Conservation (phyloP, 2,888 invertebrate species). For the Galeruca laticollis region DNA sequence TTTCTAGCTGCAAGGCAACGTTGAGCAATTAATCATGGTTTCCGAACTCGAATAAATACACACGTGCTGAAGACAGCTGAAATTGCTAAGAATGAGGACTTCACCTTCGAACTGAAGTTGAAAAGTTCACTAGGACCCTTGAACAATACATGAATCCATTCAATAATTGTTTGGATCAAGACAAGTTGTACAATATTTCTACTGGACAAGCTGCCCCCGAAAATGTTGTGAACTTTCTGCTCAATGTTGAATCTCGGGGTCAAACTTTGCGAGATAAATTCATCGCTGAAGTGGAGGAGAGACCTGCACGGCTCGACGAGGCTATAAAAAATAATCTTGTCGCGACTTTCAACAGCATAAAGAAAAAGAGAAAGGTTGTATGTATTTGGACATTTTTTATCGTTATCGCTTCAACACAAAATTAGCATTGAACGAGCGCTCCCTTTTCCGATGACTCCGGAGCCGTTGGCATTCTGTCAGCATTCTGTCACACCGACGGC, state of each 20-base stretch:
- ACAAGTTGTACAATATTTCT: not conserved
- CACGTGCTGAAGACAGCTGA: slow-evolving; percentile 2
- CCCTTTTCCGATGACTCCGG: not conserved
- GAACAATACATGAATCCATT: not conserved
- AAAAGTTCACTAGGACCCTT: not conserved
- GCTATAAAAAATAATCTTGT: too few species aligned
- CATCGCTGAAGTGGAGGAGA: not conserved
- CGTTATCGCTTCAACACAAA: not conserved
- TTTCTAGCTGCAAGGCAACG: slow-evolving; percentile 24
- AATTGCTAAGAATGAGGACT: not conserved
- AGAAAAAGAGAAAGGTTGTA: too few species aligned
- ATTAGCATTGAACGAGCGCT: not conserved
- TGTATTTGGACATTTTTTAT: not conserved
- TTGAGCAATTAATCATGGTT: slow-evolving; percentile 18
- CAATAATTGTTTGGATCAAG: not conserved
- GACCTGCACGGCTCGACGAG: not conserved
- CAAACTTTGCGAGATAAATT: not conserved
- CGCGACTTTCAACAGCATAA: too few species aligned
- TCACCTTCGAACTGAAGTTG: not conserved
- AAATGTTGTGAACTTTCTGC: not conserved
- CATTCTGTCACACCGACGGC: not conserved
- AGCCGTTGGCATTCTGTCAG: too few species aligned
- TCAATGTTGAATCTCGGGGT: not conserved
- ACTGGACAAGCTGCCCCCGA: not conserved
- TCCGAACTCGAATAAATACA: slow-evolving; percentile 4